Conservation (phyloP, 2,113 vertebrate species). For the Eudyptes chrysolophus region DNA sequence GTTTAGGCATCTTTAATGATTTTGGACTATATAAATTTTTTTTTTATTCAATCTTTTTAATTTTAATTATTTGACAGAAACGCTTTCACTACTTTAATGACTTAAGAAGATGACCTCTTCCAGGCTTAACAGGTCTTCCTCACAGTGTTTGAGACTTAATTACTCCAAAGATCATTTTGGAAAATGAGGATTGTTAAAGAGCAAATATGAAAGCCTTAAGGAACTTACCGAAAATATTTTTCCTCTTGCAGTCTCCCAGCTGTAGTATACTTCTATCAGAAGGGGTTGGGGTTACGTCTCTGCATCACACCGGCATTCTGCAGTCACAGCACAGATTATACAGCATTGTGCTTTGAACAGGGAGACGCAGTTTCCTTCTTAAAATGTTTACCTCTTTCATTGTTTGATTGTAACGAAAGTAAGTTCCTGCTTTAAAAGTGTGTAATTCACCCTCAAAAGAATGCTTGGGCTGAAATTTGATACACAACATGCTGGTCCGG, state of each 20-base stretch:
- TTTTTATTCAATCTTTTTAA: not conserved
- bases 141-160: not conserved
- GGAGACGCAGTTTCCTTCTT: not conserved
- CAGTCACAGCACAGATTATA: not conserved
- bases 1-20: not conserved
- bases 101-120: not conserved
- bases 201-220: not conserved
- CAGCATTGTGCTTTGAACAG: not conserved
- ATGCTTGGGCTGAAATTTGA: not conserved
- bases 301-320: not conserved
- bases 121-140: not conserved
- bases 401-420: not conserved
- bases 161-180: not conserved
- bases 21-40: not conserved
- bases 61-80: not conserved
- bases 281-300: not conserved
- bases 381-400: not conserved
- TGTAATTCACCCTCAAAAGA: not conserved
- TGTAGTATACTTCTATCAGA: not conserved
- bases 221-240: not conserved
- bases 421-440: not conserved
- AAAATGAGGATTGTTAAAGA: not conserved
- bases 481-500: not conserved
- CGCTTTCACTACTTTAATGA: not conserved
- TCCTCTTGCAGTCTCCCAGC: not conserved